phyloP scores from a whole-genome alignment of 2,113 vertebrate species.

The Sialia sialis region DNA sequence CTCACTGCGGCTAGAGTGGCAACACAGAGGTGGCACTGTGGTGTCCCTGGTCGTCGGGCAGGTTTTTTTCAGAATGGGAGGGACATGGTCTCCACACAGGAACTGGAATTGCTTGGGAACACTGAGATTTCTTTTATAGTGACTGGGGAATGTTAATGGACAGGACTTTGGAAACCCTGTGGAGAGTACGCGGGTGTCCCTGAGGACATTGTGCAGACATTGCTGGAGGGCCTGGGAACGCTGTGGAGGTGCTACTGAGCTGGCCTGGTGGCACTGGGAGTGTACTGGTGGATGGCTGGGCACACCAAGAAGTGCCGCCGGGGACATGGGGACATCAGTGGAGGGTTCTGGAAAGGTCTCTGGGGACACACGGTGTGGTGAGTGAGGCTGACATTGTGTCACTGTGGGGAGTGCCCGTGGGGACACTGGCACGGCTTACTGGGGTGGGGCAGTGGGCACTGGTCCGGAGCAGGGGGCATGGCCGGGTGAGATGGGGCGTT shows the following conservation, averaged over 20 bases:
- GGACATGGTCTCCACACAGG: no score
- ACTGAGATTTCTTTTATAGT: neutral
- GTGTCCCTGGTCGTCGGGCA: neutral
- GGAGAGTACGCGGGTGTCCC: fast-evolving
- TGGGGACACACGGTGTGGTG: no score
- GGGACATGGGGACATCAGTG: neutral
- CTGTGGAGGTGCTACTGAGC: neutral
- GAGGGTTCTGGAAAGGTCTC: neutral
- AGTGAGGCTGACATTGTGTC: neutral
- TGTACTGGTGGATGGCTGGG: neutral
- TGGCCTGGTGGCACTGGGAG: neutral
- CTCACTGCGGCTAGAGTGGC: fast-evolving
- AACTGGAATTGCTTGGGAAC: neutral
- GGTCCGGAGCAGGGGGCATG: neutral
- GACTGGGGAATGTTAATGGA: neutral
- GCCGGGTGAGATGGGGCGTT: neutral
- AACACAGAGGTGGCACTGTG: neutral
- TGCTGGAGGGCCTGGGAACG: neutral
- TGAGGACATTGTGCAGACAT: neutral
- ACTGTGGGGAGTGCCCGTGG: neutral
- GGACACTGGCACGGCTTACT: neutral
- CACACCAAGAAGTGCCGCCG: fast-evolving
- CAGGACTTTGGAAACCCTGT: neutral
- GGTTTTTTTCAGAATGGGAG: fast-evolving
- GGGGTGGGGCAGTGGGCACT: neutral